phyloP scores from a whole-genome alignment of 2,113 vertebrate species.

The Castor canadensis region DNA sequence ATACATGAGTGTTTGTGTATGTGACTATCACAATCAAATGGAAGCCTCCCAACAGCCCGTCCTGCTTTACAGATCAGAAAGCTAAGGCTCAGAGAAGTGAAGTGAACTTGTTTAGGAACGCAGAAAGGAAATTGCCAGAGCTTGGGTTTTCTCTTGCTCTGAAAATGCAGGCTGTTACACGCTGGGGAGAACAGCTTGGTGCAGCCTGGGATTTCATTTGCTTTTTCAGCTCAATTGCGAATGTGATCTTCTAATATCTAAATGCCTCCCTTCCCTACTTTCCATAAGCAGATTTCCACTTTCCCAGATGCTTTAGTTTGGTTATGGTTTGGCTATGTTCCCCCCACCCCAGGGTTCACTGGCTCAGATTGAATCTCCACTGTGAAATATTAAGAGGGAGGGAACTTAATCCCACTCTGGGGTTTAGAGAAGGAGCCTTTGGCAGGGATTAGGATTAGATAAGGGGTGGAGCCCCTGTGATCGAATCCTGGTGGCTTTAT shows the following conservation, averaged over 20 bases:
- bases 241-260: not conserved
- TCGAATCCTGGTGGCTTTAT: not conserved
- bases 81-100: not conserved
- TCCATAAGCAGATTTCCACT: not conserved
- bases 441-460: not conserved
- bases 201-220: not conserved
- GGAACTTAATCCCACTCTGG: not conserved
- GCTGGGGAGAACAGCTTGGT: not conserved
- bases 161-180: not conserved
- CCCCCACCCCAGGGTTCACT: not conserved
- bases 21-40: no score
- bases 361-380: not conserved
- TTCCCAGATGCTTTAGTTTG: not conserved
- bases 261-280: not conserved
- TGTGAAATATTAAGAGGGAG: not conserved
- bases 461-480: not conserved
- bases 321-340: not conserved
- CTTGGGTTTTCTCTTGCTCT: not conserved
- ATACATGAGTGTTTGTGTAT: no score
- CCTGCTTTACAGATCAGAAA: not conserved
- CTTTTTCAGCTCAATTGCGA: not conserved
- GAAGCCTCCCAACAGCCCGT: no score
- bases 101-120: not conserved
- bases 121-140: not conserved
- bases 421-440: not conserved